phyloP scores from a whole-genome alignment of 2,797 vertebrate genomes.

The Syngnathus acus region DNA sequence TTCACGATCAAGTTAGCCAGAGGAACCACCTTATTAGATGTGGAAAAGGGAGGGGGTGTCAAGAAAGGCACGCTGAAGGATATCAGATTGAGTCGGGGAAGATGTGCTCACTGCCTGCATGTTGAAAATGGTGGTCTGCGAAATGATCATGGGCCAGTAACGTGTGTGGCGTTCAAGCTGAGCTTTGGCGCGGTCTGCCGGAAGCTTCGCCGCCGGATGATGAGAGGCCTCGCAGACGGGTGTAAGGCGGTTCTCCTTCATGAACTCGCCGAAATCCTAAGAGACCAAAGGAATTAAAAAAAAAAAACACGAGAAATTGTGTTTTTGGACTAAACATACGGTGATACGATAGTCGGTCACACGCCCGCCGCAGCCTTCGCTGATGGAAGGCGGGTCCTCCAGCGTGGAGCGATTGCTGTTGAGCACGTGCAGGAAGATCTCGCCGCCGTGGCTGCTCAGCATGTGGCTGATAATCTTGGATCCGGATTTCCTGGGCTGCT shows the following conservation, averaged over 20 bases:
- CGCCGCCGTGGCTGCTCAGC: conserved; percentile 96
- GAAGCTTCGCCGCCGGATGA: conserved; percentile 77
- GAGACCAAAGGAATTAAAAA: background rate
- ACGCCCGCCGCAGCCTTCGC: conserved; percentile 93
- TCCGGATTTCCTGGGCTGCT: conserved; percentile 94
- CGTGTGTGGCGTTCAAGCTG: conserved; percentile 95
- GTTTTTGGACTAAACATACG: conserved; percentile 57
- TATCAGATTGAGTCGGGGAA: background rate
- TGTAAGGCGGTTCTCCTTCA: conserved; percentile 96
- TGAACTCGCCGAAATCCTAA: conserved; percentile 99
- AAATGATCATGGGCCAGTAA: conserved; percentile 99
- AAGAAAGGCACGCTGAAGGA: background rate
- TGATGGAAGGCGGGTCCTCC: conserved; percentile 97
- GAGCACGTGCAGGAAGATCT: conserved; percentile 94
- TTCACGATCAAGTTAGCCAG: conserved; percentile 95
- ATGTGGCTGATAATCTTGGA: conserved; percentile 99
- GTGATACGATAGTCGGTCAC: conserved; percentile 98
- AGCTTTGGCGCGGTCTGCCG: conserved; percentile 85
- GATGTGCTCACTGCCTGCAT: conserved; percentile 90
- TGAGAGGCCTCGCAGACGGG: conserved; percentile 82
- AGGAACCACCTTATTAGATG: conserved; percentile 82
- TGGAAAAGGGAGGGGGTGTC: background rate
- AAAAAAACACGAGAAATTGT: background rate
- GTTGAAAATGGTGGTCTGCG: conserved; percentile 98
- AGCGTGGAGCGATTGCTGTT: conserved; percentile 96